Base-by-base conservation (phyloP, 1,140 invertebrate genomes). In the Cyrtorhinus lividipennis region DNA sequence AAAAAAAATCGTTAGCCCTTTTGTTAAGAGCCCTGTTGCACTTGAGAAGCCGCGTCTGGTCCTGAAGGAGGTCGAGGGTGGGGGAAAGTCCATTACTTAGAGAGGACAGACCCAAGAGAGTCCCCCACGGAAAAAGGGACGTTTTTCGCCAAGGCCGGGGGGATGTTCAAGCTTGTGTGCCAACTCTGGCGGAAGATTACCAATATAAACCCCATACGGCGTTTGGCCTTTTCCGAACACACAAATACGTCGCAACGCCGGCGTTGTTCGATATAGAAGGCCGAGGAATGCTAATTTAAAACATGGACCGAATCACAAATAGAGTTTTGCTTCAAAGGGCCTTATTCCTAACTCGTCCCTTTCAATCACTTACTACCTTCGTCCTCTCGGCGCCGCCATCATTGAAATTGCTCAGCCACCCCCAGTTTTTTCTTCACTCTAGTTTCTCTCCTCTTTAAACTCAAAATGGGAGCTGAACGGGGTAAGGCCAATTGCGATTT, bases 171-270 rank as follows among this genome's bases (percentile, higher is more conserved):
- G 48, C 48, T 53, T 53, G 48, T 53, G 48, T 53, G 48, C 48
- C 48, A 53, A 53, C 48, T 53, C 48, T 53, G 48, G 48, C 48
- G 48, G 48, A 53, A 53, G 48, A 53, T 53, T 53, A 53, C 48
- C 48, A 53, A 53, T 53, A 53, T 53, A 53, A 53, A 53, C 48
- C 48, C 48, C 48, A 10, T 20, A 53, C 8, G 3, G 3, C 48
- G 8, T 20, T 10, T 3, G 5, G 48, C 20, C 20, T 53, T 10
- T 8, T 20, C 48, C 5, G 8, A 3, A 20, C 8, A 22, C 12
- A 22, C 12, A 22, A 53, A 53, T 12, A 53, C 48, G 38, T 12
- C 5, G 48, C 48, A 13, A 5, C 20, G 10, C 48, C n/a, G n/a
- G n/a, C 10, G 48, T 22, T 20, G 12, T 53, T 20, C 20, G 12